Evolutionary conservation across 37 sponge, comb jelly and placozoan species (phyloP), one percentile per base, ranked within the genome.

Genomic region (Lycopodina hypogea): DNA sequence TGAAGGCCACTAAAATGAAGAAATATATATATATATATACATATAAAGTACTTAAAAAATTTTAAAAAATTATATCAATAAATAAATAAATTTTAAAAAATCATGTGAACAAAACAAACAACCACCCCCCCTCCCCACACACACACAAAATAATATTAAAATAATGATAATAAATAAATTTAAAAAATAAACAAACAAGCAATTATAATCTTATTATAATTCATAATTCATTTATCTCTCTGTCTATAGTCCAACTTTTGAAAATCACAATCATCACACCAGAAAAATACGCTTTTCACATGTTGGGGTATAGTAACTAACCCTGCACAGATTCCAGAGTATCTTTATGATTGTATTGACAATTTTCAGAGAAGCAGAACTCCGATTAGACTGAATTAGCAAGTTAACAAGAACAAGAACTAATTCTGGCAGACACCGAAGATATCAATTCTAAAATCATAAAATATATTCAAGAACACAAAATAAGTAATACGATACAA

Each of bases 261-360:
- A n/a, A n/a, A n/a, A n/a, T n/a, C n/a, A n/a, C n/a, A n/a, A n/a
- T n/a, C 48, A 9, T 4, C 48, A 45, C 8, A 45, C 48, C 48
- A 45, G 48, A 45, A 45, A 45, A 12, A 9, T 4, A 29, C 61
- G 24, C 29, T 17, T 17, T 60, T 28, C 24, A 60, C 12, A 17
- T 4, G 4, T 29, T 17, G 38, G 3, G 37, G 4, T 15, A 3
- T 3, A 21, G 8, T 48, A 51, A 33, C 77, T 62, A 24, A 90
- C 90, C 82, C 72, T 84, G 50, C 58, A 41, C 19, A 90, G 17
- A 62, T 90, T 90, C 69, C 40, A 0, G 45, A 90, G 76, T 51
- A 90, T 82, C 66, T 38, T 68, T 19, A 83, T 2, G 32, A 71
- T 61, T 19, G 69, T 65, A 1, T 72, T 72, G 32, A 77, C 83